Base-by-base conservation (phyloP, 2,113 vertebrate genomes). In the Silurus glanis region DNA sequence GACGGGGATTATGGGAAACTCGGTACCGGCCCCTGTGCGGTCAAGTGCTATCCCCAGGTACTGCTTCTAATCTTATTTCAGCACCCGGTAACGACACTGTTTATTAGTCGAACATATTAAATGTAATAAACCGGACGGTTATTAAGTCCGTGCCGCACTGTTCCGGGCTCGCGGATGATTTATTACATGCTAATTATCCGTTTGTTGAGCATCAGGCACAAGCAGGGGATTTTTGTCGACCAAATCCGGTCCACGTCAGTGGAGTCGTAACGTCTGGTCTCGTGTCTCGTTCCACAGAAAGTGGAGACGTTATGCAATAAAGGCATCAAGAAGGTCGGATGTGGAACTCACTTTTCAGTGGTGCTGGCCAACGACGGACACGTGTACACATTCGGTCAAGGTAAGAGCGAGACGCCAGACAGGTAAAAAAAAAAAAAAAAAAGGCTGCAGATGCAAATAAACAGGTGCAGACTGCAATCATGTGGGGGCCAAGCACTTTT, bases 1-100 rank as follows among this genome's bases (percentile, higher is more conserved):
- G 95, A 96, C 72, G 95, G 95, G 12, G 95, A 96, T 90, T 94
- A 95, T 88, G 95, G 95, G 8, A 96, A 96, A 92, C 82, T 96
- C 71, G 95, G 95, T 23, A 94, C 93, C 0, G 95, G 95, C 84
- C 94, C 93, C 12, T 95, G 94, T 45, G 95, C 94, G 51, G 94
- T 95, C 1, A 96, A 96, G 85, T 96, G 94, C 85, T 95, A 95
- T 84, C 95, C 95, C 83, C 95, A 96, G 93, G 95, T 95, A 91
- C 82, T 25, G 59, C 55, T 13, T 59, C 6, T 55, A 45, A 45
- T 58, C 13, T n/a, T 13, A 74, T 45, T 66, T 6, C 12, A 12
- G 0, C 16, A 59, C 55, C 55, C n/a, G 8, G 47, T 3, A 80
- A 37, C 17, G 1, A 21, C 55, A 7, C 55, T 37, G 78, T 16